Evolutionary conservation across 2,113 vertebrate genomes (phyloP).

Genomic region (Gulo gulo): DNA sequence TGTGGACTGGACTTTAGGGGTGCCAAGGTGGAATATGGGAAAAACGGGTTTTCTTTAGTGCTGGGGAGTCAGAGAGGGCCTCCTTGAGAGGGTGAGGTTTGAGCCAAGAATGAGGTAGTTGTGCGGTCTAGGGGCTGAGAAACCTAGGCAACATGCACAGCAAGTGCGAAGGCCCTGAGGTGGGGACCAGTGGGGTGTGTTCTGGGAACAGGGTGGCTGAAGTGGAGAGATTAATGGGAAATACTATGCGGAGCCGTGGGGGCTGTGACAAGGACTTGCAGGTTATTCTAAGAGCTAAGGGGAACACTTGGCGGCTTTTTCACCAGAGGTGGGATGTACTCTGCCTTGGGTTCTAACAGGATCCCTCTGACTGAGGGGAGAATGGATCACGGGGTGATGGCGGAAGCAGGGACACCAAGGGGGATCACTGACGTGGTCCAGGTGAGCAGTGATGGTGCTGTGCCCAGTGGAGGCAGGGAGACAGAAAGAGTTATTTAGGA

Average conservation of each 20-base stretch:
- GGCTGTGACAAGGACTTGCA: no score
- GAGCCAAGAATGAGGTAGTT: background rate
- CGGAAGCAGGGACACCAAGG: background rate
- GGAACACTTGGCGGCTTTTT: background rate
- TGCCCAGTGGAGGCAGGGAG: no score
- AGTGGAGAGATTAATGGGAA: rapidly evolving
- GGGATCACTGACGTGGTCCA: rapidly evolving
- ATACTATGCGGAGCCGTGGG: rapidly evolving
- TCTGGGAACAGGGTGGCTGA: background rate
- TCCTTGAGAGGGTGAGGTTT: background rate
- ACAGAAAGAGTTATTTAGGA: background rate
- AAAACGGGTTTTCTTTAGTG: background rate
- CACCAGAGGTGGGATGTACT: background rate
- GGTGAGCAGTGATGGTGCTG: background rate
- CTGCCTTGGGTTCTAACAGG: background rate
- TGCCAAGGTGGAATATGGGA: background rate
- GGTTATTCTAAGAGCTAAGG: background rate
- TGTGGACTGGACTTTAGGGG: background rate
- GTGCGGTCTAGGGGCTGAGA: background rate
- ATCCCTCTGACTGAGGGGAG: background rate
- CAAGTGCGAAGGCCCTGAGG: background rate
- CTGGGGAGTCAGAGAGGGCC: background rate
- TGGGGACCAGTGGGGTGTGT: background rate
- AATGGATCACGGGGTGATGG: rapidly evolving
- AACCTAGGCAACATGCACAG: background rate